Conservation (phyloP, 1,140 invertebrate species). For the Lucilia sericata region DNA sequence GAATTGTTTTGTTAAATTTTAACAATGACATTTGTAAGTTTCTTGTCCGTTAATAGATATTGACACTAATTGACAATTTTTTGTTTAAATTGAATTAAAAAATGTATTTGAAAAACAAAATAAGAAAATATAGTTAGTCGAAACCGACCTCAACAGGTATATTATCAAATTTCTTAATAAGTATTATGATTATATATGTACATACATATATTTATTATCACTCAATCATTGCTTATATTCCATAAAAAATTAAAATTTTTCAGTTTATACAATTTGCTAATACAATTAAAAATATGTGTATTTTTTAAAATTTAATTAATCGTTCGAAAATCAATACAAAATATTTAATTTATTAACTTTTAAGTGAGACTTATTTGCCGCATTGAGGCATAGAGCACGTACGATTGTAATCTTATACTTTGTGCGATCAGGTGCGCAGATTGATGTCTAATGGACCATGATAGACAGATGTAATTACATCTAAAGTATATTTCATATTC, state of each 20-base stretch:
- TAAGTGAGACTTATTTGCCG: background rate
- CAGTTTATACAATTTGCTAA: too few relatives aligned
- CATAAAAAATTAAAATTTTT: too few relatives aligned
- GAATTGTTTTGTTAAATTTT: background rate
- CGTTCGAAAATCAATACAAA: too few relatives aligned
- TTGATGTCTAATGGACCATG: background rate
- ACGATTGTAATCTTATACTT: background rate
- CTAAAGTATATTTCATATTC: background rate
- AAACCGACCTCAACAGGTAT: too few relatives aligned
- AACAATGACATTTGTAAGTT: background rate
- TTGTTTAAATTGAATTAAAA: background rate
- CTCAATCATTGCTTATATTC: too few relatives aligned
- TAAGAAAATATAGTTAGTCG: too few relatives aligned
- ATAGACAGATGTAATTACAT: background rate
- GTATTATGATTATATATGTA: too few relatives aligned
- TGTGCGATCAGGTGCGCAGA: background rate
- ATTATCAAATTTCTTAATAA: too few relatives aligned
- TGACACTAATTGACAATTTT: slow-evolving; percentile 16
- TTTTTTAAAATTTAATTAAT: too few relatives aligned
- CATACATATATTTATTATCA: too few relatives aligned
- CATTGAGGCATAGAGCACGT: background rate
- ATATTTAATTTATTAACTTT: background rate
- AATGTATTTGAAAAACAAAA: background rate
- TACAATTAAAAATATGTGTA: too few relatives aligned
- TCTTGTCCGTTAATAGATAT: background rate